Evolutionary conservation across 2,888 invertebrate species (phyloP), one percentile per base, ranked within the genome.

Genomic region (Hermaeophaga mercurialis): DNA sequence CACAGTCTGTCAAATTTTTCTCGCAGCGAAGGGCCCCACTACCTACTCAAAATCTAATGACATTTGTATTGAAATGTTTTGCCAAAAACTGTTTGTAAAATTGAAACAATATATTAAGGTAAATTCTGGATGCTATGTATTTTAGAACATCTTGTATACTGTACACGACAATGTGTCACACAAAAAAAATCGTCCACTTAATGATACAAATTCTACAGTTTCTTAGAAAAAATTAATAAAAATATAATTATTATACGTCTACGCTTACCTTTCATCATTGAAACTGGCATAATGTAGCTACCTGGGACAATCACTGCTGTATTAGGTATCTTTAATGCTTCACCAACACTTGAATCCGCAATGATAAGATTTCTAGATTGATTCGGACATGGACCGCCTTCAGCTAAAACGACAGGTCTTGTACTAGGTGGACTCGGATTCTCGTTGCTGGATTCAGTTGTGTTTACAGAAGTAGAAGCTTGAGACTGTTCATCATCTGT

Each of bases 301-400:
- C 87, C 85, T n/a, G 87, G 87, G 74, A 88, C 86, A 34, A 88
- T 73, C 5, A 88, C 86, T 1, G 87, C 85, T 0, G 87, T 81
- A 3, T 86, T 85, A 8, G 85, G 80, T 48, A 85, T 80, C 52
- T 85, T 83, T 6, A 88, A 80, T 0, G 87, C 85, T 70, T 87
- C 87, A 18, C 86, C 85, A 0, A 82, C 81, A 61, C 77, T 80
- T n/a, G 70, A 70, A 65, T 84, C 84, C 1, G 84, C 80, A 12
- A 85, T 83, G 56, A 85, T 83, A 2, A 85, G 80, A 66, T 84
- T 85, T 39, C 84, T 77, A 43, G 82, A 80, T 18, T 80, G 75
- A 60, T 67, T 71, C 48, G 68, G 67, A 9, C 65, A 59, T 3
- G 66, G 41, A 6, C 49, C 34, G 15, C 61, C 60, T 50, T 78